Conservation (phyloP, 2,888 invertebrate species). For the Troides oblongomaculatus region DNA sequence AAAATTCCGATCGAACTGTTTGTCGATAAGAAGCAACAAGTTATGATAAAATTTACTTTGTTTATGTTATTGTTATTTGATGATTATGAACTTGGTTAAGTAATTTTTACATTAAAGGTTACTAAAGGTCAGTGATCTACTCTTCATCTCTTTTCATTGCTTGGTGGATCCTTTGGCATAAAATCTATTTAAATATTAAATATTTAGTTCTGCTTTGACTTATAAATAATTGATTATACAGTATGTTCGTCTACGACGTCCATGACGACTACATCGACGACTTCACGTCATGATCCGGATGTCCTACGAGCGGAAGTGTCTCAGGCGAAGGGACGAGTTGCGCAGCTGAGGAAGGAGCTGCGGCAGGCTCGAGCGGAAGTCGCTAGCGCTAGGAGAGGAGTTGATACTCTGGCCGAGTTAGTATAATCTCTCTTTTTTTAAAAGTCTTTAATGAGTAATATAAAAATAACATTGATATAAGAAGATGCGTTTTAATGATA, state of each 20-base stretch:
- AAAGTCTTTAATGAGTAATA: no score
- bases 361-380: constrained; percentile 95
- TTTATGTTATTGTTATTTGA: no score
- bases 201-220: background rate
- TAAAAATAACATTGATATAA: no score
- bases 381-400: constrained; percentile 93
- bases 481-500: no score
- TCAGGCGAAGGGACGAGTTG: constrained; percentile 92
- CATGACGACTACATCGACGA: constrained; percentile 86
- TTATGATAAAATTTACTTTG: no score
- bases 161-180: no score
- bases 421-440: constrained; percentile 46
- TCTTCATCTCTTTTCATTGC: no score
- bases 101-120: no score
- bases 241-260: constrained; percentile 90
- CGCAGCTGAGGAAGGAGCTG: constrained; percentile 92
- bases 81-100: no score
- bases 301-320: constrained; percentile 94
- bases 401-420: constrained; percentile 94
- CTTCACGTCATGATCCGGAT: constrained; percentile 97
- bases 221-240: constrained; percentile 45
- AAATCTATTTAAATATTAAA: no score
- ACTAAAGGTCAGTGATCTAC: no score
- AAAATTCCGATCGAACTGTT: background rate
- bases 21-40: background rate